Conservation (phyloP, 2,888 invertebrate species). For the Caenorhabditis macrosperma region DNA sequence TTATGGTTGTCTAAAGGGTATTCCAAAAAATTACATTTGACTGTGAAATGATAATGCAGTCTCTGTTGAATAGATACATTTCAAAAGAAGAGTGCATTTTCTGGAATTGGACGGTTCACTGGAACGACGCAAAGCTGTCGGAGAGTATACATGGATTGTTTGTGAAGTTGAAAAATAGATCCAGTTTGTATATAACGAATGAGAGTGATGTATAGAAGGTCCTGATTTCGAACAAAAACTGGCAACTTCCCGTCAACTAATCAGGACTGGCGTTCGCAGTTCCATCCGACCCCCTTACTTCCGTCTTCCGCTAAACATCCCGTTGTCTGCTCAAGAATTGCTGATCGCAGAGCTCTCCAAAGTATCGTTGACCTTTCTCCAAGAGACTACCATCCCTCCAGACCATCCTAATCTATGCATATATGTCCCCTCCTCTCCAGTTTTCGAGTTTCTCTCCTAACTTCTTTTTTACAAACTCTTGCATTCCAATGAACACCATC, state of each 20-base stretch:
- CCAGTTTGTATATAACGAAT: neutral
- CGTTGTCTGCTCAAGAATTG: neutral
- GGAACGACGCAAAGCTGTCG: too few species aligned
- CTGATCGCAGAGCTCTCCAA: neutral
- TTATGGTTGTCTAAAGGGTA: too few species aligned
- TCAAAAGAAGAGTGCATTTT: too few species aligned
- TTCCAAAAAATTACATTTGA: too few species aligned
- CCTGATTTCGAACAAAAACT: neutral
- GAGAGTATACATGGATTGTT: too few species aligned
- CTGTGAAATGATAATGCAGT: too few species aligned
- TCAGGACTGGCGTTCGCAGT: neutral
- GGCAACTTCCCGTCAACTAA: neutral
- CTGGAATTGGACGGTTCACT: too few species aligned
- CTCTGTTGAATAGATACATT: too few species aligned
- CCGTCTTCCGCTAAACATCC: neutral
- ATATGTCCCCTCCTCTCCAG: constrained; percentile 20
- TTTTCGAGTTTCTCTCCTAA: constrained; percentile 8
- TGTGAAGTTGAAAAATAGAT: too few species aligned
- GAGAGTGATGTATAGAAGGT: neutral
- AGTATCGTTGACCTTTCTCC: constrained; percentile 42
- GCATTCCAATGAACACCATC: constrained; percentile 49
- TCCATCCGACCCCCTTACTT: neutral
- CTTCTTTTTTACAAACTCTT: constrained; percentile 35
- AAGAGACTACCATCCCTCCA: constrained; percentile 24
- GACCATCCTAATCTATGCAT: constrained; percentile 43